phyloP scores from a whole-genome alignment of 2,113 vertebrate genomes.

The Myotis brandtii region DNA sequence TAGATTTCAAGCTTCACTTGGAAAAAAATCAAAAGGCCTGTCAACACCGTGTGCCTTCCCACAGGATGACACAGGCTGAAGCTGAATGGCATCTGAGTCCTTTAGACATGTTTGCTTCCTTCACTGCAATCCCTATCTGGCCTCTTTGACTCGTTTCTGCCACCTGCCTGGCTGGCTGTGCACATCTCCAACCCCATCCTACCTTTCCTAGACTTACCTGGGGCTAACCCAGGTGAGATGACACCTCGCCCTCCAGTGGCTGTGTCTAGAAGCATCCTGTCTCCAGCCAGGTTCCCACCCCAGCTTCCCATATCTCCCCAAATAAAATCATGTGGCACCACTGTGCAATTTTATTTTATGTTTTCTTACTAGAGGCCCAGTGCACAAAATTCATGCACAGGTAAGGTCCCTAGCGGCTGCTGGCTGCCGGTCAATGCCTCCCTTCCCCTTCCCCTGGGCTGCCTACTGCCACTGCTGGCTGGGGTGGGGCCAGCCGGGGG shows the following conservation, averaged over 20 bases:
- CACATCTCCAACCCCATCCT: background rate
- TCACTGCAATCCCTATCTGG: background rate
- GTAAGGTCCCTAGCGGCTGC: too few species aligned
- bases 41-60: background rate
- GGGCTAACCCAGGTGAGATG: background rate
- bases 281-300: background rate
- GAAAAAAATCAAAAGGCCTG: background rate
- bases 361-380: too few species aligned
- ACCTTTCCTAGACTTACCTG: background rate
- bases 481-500: too few species aligned
- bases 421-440: too few species aligned
- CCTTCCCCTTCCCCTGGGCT: too few species aligned
- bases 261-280: background rate
- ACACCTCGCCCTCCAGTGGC: background rate
- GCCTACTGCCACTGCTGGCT: too few species aligned
- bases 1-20: background rate
- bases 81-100: background rate
- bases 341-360: background rate
- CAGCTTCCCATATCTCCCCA: background rate
- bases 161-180: background rate
- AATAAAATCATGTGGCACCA: background rate
- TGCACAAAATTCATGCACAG: too few species aligned
- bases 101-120: background rate
- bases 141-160: background rate
- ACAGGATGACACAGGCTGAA: fast-evolving